Base-by-base conservation (phyloP, 2,113 vertebrate genomes). In the Syngnathus floridae region DNA sequence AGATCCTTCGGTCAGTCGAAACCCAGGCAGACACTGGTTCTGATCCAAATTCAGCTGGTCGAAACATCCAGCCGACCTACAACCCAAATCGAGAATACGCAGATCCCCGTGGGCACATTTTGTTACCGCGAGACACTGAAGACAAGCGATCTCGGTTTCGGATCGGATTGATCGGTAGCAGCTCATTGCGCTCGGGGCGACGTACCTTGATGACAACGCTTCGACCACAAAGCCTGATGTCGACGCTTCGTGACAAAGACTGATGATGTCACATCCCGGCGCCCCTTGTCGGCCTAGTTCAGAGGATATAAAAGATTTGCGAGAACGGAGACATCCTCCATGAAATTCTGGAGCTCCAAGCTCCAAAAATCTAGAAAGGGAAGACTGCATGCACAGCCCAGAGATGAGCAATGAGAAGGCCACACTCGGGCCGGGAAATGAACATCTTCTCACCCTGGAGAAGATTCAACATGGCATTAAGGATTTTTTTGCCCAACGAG, bases 381-480 rank as follows among this genome's bases (percentile, higher is more conserved):
- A 58, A n/a, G 35, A 37, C 16, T 37, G 55, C 55, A 7, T 4
- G 1, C 55, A 57, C 16, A 9, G 55, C 55, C 35, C 40, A 1
- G 21, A 61, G n/a, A 61, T 61, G 59, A 43, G 59, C 21, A 7
- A 7, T 1, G 59, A 61, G 12, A 41, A 13, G 22, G 5, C 21
- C 59, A 16, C 40, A 7, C n/a, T 26, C 2, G 38, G 21, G 59
- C 40, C 38, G 4, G 59, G 11, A 61, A 22, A 26, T 6, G 59
- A 41, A 31, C 26, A 31, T 21, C 14, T 26, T 13, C 40, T 61
- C 12, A 16, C 40, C 13, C n/a, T 61, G 7, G 59, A 61, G 40
- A 61, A 61, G 59, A 61, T 61, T 22, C 59, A 61, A 26, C n/a
- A 61, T 21, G 21, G 40, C 59, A 61, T 61, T 16, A 61, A 43